A percentile compares a stretch with the other conserved stretches of the same genome.
Evolutionary conservation across 2,797 vertebrate genomes (phyloP).

Genomic region (Amazona ochrocephala): DNA sequence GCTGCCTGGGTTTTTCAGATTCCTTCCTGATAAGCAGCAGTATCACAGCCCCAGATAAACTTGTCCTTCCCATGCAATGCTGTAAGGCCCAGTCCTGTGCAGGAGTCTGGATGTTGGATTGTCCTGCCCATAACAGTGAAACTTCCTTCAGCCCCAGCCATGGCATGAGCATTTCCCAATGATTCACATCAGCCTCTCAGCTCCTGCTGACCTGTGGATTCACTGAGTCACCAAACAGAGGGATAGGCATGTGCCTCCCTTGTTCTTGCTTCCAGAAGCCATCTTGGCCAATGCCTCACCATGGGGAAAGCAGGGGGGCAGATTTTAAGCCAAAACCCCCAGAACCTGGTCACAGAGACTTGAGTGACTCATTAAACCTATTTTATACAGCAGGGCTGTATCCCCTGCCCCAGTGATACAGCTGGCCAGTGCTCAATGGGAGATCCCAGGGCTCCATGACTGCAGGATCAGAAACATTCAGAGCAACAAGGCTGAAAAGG

Average conservation of each 20-base stretch:
- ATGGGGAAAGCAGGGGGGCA: rapidly evolving
- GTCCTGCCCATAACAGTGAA: background rate
- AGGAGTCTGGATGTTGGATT: background rate
- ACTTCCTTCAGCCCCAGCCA: background rate
- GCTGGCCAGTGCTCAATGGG: background rate
- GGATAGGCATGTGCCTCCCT: background rate
- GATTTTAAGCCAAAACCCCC: background rate
- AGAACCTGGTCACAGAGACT: background rate
- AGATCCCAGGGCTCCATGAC: background rate
- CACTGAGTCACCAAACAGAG: background rate
- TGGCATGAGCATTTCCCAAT: background rate
- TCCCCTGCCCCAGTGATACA: background rate
- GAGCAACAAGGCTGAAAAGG: background rate
- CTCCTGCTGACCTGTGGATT: background rate
- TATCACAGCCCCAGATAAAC: background rate
- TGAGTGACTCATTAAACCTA: background rate
- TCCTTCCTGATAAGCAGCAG: background rate
- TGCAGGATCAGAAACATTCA: background rate
- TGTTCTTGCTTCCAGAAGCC: background rate
- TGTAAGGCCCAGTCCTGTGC: background rate
- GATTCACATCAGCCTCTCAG: background rate
- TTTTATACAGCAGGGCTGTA: background rate
- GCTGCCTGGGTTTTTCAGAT: background rate
- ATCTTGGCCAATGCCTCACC: rapidly evolving
- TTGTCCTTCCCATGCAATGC: background rate